Evolutionary conservation across 2,113 vertebrate genomes (phyloP).

Genomic region (Patagioenas fasciata): DNA sequence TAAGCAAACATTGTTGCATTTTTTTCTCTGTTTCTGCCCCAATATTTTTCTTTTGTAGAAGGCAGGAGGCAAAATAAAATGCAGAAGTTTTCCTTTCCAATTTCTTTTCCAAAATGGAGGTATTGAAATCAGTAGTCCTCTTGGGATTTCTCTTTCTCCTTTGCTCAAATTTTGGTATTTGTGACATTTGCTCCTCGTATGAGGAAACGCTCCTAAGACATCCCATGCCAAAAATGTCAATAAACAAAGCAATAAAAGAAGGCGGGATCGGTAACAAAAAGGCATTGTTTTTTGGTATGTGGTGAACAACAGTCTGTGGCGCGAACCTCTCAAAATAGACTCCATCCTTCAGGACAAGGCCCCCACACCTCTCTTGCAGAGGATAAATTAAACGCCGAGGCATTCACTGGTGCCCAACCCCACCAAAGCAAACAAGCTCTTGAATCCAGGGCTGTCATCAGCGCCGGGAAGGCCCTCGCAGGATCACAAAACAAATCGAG

Average conservation of each 20-base stretch:
- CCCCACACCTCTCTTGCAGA: slow-evolving; percentile 12
- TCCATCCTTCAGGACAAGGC: slow-evolving; percentile 46
- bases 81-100: slow-evolving; percentile 25
- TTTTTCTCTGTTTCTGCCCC: background rate
- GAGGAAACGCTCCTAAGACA: slow-evolving; percentile 75
- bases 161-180: slow-evolving; percentile 66
- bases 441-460: slow-evolving; percentile 79
- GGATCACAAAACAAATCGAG: slow-evolving; percentile 83
- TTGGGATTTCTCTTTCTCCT: slow-evolving; percentile 10
- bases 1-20: background rate
- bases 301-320: slow-evolving; percentile 59
- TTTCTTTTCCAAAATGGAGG: slow-evolving; percentile 54
- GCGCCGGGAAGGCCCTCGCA: slow-evolving; percentile 77
- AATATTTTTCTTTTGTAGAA: background rate
- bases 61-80: slow-evolving; percentile 23
- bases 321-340: slow-evolving; percentile 75
- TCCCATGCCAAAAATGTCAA: slow-evolving; percentile 71
- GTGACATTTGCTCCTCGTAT: slow-evolving; percentile 77
- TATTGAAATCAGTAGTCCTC: slow-evolving; percentile 39
- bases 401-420: slow-evolving; percentile 51
- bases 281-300: slow-evolving; percentile 73
- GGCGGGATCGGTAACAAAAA: slow-evolving; percentile 71
- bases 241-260: slow-evolving; percentile 76
- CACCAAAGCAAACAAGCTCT: slow-evolving; percentile 78
- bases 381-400: slow-evolving; percentile 39